Conservation (phyloP, 2,113 vertebrate genomes). For the Syrmaticus mikado region DNA sequence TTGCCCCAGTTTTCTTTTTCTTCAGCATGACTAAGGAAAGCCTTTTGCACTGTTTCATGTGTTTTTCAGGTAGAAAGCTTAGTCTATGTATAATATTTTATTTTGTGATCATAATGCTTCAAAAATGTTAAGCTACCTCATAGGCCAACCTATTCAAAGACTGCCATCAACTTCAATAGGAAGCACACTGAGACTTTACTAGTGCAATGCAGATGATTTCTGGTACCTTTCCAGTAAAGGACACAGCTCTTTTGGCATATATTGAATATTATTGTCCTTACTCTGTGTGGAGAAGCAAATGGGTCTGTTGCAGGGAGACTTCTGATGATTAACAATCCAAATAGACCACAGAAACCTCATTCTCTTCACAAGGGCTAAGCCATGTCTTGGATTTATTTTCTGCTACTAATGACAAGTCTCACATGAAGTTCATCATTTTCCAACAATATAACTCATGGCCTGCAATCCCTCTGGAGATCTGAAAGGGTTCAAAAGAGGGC, state of each 20-base stretch:
- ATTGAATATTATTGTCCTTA: not conserved
- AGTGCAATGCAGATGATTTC: not conserved
- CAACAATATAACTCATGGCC: not conserved
- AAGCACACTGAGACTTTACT: not conserved
- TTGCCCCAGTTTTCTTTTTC: not conserved
- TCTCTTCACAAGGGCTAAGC: not conserved
- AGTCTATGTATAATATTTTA: not conserved
- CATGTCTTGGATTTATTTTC: not conserved
- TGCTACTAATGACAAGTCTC: not conserved
- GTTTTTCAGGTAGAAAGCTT: not conserved
- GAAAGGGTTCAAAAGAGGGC: not conserved
- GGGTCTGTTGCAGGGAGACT: not conserved
- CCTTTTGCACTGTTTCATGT: not conserved
- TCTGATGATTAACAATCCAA: slow-evolving; percentile 21
- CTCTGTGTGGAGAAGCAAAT: not conserved
- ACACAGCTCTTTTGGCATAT: not conserved
- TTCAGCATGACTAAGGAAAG: not conserved
- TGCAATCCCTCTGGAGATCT: slow-evolving; percentile 14
- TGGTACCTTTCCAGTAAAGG: not conserved
- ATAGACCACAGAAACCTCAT: not conserved
- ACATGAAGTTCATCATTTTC: not conserved
- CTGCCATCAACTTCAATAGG: not conserved
- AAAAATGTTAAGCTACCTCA: not conserved
- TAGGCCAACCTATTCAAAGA: not conserved
- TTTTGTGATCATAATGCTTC: not conserved